phyloP scores from a whole-genome alignment of 2,113 vertebrate species.

The Sander lucioperca region DNA sequence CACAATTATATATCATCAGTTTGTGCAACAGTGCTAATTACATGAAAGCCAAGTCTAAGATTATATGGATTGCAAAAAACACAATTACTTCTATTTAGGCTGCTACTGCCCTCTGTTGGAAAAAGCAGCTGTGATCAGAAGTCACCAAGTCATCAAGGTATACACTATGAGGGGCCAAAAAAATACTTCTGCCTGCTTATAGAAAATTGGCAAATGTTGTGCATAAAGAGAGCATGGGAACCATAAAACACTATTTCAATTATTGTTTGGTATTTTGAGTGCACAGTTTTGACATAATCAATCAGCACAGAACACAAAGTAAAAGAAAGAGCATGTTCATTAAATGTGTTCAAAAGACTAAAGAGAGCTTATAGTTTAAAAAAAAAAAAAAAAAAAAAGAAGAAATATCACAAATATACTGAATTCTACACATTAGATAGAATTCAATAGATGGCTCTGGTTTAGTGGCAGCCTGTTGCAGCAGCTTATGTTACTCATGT shows the following conservation, averaged over 20 bases:
- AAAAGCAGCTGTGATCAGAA: not conserved
- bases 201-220: not conserved
- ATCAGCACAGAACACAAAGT: not conserved
- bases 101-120: conserved; percentile 72
- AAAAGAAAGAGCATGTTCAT: not conserved
- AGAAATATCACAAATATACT: not conserved
- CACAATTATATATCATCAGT: not conserved
- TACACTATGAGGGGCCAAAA: not conserved
- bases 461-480: not conserved
- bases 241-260: not conserved
- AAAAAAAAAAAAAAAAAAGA: too few species aligned
- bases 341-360: not conserved
- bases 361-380: not conserved
- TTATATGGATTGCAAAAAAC: not conserved
- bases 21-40: not conserved
- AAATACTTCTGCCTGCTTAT: too few species aligned
- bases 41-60: not conserved
- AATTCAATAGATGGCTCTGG: not conserved
- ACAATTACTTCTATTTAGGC: conserved; percentile 12
- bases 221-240: not conserved
- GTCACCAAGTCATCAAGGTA: not conserved
- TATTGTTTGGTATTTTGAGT: not conserved
- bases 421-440: not conserved
- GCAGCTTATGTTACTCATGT: conserved; percentile 37
- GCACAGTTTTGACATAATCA: not conserved